Percentiles rank a stretch among this genome's conserved stretches.
Conservation (phyloP, 2,113 vertebrate species). For the Todiramphus chloris region DNA sequence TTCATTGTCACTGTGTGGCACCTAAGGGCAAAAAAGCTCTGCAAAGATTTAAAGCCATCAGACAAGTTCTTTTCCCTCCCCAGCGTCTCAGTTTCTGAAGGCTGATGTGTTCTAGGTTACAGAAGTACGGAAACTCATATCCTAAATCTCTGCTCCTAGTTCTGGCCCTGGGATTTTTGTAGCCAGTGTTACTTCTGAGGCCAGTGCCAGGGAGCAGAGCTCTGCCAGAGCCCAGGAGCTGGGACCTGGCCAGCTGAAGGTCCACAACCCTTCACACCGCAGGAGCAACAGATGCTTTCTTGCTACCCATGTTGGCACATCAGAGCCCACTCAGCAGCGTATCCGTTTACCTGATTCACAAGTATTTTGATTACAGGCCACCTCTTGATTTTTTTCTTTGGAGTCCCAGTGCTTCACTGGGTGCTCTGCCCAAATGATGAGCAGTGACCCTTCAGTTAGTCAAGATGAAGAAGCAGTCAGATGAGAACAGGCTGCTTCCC, state of each 20-base stretch:
- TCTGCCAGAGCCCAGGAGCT: too few species aligned
- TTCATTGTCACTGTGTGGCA: accelerated
- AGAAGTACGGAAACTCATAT: accelerated
- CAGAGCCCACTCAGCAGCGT: neutral
- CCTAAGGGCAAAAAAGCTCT: neutral
- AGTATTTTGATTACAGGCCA: neutral
- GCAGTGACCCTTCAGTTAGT: neutral
- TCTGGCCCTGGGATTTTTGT: neutral
- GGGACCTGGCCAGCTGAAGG: neutral
- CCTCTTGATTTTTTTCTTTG: neutral
- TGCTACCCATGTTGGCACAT: accelerated
- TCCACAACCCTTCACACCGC: accelerated
- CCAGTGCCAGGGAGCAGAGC: neutral
- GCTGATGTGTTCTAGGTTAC: accelerated
- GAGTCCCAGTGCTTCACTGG: neutral
- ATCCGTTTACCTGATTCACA: neutral
- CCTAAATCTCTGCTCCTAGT: neutral
- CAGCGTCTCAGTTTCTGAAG: neutral
- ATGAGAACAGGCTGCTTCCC: neutral
- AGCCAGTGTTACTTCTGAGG: accelerated
- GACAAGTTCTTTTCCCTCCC: neutral
- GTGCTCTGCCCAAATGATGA: neutral
- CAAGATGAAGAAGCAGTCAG: neutral
- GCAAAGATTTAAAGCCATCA: neutral
- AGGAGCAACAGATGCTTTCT: neutral